A percentile compares a stretch with the other conserved stretches of the same genome.
These are phyloP conservation scores for Proterorhinus semilunaris DNA, from an alignment of 2,113 vertebrate species.

Conservation along the genomic window DNA sequence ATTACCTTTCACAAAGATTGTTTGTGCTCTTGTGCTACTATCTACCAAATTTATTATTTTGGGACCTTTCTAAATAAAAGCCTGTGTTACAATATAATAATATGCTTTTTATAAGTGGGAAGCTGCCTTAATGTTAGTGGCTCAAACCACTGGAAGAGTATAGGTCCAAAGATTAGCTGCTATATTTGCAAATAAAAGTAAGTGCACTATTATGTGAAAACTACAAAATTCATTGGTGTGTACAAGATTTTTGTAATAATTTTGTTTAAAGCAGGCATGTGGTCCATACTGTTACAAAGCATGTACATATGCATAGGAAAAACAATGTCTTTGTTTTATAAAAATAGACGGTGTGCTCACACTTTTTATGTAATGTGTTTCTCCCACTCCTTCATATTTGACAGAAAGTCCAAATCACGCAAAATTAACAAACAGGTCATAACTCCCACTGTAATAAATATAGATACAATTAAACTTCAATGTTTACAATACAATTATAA, in stretches of 20 bases:
- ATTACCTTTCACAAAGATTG: conserved; percentile 16
- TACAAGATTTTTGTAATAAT: conserved; percentile 3
- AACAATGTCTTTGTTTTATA: conserved; percentile 16
- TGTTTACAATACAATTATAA: conserved; percentile 26
- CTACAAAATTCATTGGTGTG: conserved; percentile 3
- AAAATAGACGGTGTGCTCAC: conserved; percentile 32
- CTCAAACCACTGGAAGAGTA: conserved; percentile 2
- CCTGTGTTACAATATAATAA: background rate
- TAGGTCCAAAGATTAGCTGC: conserved; percentile 7
- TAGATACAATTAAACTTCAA: conserved; percentile 22
- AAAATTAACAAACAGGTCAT: conserved; percentile 22
- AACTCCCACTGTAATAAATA: conserved; percentile 20
- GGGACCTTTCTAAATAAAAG: background rate
- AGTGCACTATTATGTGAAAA: conserved; percentile 17
- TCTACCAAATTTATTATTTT: background rate
- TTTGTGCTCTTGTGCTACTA: background rate
- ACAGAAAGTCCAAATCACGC: conserved; percentile 6
- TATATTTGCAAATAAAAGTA: conserved; percentile 8
- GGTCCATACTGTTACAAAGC: conserved; percentile 13
- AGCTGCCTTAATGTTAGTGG: conserved; percentile 4
- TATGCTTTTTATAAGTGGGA: background rate
- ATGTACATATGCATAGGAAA: conserved; percentile 9
- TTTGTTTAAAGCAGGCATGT: conserved; percentile 5
- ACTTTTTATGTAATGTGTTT: conserved; percentile 6
- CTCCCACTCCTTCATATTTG: conserved; percentile 6